Percentiles rank a stretch among this genome's conserved stretches.
Evolutionary conservation across 2,113 vertebrate genomes (phyloP).

Genomic region (Circaetus gallicus): DNA sequence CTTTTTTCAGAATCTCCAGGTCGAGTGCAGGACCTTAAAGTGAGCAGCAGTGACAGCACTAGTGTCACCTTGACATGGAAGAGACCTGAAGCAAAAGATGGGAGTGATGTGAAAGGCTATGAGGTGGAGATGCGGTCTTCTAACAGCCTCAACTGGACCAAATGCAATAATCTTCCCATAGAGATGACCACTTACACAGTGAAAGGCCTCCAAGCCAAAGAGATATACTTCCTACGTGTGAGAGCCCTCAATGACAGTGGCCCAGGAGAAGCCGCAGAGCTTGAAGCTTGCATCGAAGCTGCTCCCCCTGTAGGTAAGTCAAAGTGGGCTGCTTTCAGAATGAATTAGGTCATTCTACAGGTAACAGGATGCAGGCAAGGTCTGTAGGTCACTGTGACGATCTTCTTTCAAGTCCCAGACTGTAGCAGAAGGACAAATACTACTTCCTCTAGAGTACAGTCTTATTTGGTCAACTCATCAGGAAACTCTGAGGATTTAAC

Average conservation of each 20-base stretch:
- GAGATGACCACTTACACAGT: constrained; percentile 72
- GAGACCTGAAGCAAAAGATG: constrained; percentile 68
- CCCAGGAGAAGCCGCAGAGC: constrained; percentile 64
- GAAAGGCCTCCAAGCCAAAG: constrained; percentile 80
- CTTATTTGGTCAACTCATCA: neutral
- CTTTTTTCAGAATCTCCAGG: constrained; percentile 79
- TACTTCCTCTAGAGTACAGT: neutral
- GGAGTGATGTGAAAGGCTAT: constrained; percentile 79
- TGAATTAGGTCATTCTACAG: neutral
- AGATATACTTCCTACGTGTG: constrained; percentile 81
- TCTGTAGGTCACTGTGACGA: neutral
- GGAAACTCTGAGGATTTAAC: neutral
- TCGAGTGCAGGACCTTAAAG: constrained; percentile 79
- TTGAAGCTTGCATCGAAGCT: constrained; percentile 75
- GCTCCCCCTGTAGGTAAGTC: constrained; percentile 76
- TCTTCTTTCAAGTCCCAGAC: neutral
- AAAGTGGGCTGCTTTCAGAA: neutral
- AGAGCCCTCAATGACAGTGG: constrained; percentile 78
- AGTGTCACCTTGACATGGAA: constrained; percentile 84
- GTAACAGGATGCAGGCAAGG: neutral
- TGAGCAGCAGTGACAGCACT: constrained; percentile 80
- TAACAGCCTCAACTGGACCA: constrained; percentile 77
- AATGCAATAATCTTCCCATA: constrained; percentile 76
- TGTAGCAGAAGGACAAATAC: neutral
- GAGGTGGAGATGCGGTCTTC: constrained; percentile 81